Conservation (phyloP, 2,888 invertebrate genomes). For the Drepanosiphum platanoidis region DNA sequence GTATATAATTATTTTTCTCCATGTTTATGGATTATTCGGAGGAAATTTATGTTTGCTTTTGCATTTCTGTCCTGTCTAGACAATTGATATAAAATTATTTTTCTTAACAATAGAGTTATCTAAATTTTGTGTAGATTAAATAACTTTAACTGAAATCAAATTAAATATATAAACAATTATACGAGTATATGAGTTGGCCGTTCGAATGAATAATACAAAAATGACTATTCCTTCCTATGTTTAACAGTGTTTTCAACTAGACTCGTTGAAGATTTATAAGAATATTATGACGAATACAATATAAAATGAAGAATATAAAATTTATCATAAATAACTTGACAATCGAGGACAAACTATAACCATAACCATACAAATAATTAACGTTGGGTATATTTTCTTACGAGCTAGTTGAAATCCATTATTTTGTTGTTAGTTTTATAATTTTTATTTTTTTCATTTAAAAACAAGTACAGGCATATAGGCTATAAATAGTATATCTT, state of each 20-base stretch:
- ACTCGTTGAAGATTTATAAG: conserved; percentile 1
- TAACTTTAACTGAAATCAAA: not conserved
- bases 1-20: not conserved
- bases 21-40: not conserved
- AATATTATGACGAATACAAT: not conserved
- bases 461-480: not conserved
- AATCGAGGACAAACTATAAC: conserved; percentile 19
- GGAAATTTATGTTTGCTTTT: not conserved
- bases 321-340: not conserved
- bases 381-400: not conserved
- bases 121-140: not conserved
- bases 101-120: not conserved
- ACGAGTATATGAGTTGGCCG: too few relatives aligned
- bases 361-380: not conserved
- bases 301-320: conserved; percentile 4
- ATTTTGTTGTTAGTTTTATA: not conserved
- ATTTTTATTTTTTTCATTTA: not conserved
- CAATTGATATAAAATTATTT: not conserved
- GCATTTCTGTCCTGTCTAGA: not conserved
- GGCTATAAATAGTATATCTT: not conserved
- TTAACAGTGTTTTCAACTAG: not conserved
- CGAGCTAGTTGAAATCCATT: not conserved
- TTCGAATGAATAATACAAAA: not conserved
- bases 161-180: not conserved
- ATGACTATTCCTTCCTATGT: not conserved